Evolutionary conservation across 2,888 invertebrate genomes (phyloP).

Genomic region (Tineola bisselliella): DNA sequence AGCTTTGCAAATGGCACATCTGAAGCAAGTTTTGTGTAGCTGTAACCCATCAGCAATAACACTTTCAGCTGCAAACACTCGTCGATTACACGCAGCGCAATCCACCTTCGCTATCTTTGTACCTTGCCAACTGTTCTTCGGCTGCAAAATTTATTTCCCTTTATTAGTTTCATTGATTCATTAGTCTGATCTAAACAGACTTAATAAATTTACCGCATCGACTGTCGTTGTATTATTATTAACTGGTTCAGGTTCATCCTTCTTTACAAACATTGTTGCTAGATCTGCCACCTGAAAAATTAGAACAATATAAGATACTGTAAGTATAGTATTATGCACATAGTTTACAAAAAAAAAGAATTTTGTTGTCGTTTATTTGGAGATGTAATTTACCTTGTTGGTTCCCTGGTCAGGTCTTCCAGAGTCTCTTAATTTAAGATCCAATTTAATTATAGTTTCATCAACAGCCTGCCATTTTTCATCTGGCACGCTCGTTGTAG

Average conservation of each 20-base stretch:
- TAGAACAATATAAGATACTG: no score
- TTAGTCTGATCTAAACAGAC: neutral
- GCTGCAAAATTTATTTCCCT: neutral
- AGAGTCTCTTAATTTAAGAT: slow-evolving; percentile 48
- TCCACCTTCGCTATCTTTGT: slow-evolving; percentile 69
- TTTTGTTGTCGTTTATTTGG: no score
- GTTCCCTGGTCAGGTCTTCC: slow-evolving; percentile 54
- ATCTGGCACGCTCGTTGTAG: slow-evolving; percentile 20
- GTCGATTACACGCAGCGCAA: slow-evolving; percentile 79
- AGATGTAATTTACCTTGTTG: slow-evolving; percentile 78
- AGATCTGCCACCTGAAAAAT: slow-evolving; percentile 77
- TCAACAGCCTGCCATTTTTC: slow-evolving; percentile 57
- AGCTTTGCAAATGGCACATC: slow-evolving; percentile 91
- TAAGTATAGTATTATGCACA: no score
- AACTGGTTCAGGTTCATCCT: slow-evolving; percentile 57
- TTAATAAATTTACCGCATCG: neutral
- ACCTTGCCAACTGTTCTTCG: slow-evolving; percentile 40
- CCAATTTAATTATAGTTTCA: slow-evolving; percentile 45
- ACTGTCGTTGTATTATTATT: slow-evolving; percentile 31
- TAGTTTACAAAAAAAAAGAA: no score
- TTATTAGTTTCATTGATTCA: no score
- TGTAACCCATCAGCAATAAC: slow-evolving; percentile 85
- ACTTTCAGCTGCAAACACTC: slow-evolving; percentile 94
- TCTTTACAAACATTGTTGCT: slow-evolving; percentile 76
- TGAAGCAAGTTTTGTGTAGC: slow-evolving; percentile 92